phyloP scores from a whole-genome alignment of 2,797 vertebrate species.

The Muscicapa comitata region DNA sequence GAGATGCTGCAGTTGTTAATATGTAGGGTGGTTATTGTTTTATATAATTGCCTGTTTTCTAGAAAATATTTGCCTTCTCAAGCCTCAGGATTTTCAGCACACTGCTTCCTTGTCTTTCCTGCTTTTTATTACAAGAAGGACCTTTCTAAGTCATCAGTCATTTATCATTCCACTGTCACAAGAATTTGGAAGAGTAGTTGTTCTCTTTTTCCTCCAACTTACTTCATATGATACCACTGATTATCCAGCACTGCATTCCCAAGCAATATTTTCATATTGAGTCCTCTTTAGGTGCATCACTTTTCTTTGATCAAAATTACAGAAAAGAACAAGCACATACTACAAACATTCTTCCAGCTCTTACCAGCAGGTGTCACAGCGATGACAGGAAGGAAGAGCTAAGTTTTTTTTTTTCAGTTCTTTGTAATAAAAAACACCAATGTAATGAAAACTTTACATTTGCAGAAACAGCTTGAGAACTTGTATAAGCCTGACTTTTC shows the following conservation, averaged over 20 bases:
- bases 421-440: not conserved
- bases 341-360: not conserved
- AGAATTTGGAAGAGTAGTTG: not conserved
- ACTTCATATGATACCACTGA: not conserved
- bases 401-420: not conserved
- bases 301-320: not conserved
- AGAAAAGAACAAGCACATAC: not conserved
- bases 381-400: not conserved
- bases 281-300: not conserved
- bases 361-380: conserved; percentile 34
- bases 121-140: not conserved
- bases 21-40: not conserved
- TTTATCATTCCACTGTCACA: not conserved
- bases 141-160: not conserved
- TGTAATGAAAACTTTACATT: not conserved
- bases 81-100: not conserved
- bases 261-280: not conserved
- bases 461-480: not conserved
- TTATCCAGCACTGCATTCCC: not conserved
- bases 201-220: not conserved
- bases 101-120: not conserved
- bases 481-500: not conserved
- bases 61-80: not conserved
- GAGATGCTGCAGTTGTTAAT: not conserved
- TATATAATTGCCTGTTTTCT: not conserved